These are phyloP conservation scores for Oophaga pumilio DNA, from an alignment of 2,113 vertebrate genomes.

Conservation along the genomic window DNA sequence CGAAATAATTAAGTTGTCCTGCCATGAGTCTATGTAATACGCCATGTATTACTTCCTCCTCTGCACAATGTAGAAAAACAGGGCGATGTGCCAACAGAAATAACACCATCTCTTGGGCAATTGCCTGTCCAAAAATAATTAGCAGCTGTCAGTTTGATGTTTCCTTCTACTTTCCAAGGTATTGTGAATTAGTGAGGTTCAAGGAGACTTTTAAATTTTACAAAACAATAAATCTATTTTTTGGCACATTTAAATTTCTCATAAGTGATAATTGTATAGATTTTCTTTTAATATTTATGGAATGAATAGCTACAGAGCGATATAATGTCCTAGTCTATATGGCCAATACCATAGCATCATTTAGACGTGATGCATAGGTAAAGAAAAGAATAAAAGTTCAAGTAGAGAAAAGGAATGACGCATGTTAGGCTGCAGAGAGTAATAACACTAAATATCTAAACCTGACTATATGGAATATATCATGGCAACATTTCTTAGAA, in stretches of 20 bases:
- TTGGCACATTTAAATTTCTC: neutral
- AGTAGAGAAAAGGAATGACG: neutral
- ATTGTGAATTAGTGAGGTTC: conserved; percentile 18
- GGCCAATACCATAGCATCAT: neutral
- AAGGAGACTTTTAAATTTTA: conserved; percentile 15
- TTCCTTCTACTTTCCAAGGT: neutral
- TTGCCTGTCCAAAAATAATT: conserved; percentile 24
- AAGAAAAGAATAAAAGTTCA: neutral
- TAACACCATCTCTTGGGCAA: neutral
- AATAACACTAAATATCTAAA: neutral
- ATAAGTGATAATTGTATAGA: neutral
- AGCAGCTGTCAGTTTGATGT: conserved; percentile 20
- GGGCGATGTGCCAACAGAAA: conserved; percentile 17
- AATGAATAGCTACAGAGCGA: neutral
- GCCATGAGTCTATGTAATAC: neutral
- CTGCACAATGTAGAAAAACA: neutral
- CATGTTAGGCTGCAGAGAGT: too few relatives aligned
- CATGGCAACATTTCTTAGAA: neutral
- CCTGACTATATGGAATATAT: neutral
- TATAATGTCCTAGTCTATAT: neutral
- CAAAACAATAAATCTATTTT: neutral
- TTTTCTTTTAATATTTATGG: neutral
- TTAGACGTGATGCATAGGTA: neutral
- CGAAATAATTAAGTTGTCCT: neutral
- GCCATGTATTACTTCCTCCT: neutral